Evolutionary conservation across 2,113 vertebrate species (phyloP).

Genomic region (Anhinga anhinga): DNA sequence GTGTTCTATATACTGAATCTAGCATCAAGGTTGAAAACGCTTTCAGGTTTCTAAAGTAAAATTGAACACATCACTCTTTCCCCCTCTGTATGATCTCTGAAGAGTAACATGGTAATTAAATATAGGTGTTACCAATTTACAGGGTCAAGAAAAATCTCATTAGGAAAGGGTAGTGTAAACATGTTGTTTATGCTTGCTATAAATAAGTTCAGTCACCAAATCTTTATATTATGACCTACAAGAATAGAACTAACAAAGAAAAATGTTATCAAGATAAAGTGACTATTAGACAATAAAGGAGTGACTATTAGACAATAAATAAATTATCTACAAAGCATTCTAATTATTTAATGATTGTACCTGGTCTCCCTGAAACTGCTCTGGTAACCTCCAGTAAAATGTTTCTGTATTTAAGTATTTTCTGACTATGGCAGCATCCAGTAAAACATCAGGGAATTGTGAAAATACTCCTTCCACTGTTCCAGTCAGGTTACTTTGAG

Average conservation of each 20-base stretch:
- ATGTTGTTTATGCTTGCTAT: not conserved
- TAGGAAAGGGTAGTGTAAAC: not conserved
- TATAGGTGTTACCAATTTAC: not conserved
- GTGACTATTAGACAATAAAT: not conserved
- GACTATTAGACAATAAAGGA: not conserved
- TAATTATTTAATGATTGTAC: slow-evolving; percentile 57
- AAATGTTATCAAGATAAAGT: not conserved
- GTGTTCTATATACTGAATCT: not conserved
- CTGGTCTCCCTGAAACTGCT: slow-evolving; percentile 82
- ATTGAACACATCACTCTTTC: not conserved
- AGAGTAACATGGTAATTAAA: not conserved
- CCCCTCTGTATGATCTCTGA: rapidly evolving
- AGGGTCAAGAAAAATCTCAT: not conserved
- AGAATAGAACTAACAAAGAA: not conserved
- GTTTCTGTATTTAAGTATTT: slow-evolving; percentile 72
- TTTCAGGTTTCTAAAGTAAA: not conserved
- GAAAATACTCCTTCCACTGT: slow-evolving; percentile 82
- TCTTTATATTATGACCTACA: not conserved
- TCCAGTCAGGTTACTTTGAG: slow-evolving; percentile 80
- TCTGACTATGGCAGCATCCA: slow-evolving; percentile 77
- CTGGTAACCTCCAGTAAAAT: slow-evolving; percentile 88
- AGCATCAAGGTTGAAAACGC: not conserved
- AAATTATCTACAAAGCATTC: not conserved
- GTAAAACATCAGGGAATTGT: slow-evolving; percentile 77
- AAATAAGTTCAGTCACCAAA: not conserved